phyloP scores from a whole-genome alignment of 2,797 vertebrate species.

The Ficedula albicollis region DNA sequence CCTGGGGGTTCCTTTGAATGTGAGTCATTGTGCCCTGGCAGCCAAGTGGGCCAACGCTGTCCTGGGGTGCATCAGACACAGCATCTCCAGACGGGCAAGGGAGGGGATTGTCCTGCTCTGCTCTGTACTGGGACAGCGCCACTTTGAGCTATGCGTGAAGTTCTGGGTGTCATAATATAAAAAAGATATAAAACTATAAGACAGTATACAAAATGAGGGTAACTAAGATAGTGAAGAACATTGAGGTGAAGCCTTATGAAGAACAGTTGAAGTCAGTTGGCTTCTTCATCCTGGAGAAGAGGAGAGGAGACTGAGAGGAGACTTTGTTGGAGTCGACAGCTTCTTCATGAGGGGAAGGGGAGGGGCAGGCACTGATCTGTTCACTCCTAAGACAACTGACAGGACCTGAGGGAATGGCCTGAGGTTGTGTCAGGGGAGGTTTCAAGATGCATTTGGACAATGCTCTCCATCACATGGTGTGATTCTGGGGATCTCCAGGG shows the following conservation, averaged over 20 bases:
- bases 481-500: not conserved
- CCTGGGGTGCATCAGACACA: too few species aligned
- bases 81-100: accelerated
- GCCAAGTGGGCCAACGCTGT: not conserved
- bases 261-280: not conserved
- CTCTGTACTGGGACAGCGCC: too few species aligned
- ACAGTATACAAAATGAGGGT: not conserved
- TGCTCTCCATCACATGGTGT: not conserved
- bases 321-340: not conserved
- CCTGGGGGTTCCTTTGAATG: not conserved
- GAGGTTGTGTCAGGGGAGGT: not conserved
- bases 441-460: not conserved
- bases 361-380: too few species aligned
- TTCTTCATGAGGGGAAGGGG: not conserved
- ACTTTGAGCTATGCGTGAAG: not conserved
- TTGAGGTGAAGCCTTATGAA: not conserved
- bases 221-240: not conserved
- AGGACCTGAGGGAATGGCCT: not conserved
- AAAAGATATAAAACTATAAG: not conserved
- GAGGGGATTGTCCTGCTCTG: not conserved
- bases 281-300: not conserved
- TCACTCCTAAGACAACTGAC: not conserved
- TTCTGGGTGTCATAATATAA: not conserved
- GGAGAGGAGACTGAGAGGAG: not conserved
- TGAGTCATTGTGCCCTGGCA: not conserved